Base-by-base conservation (phyloP, 1,140 invertebrate genomes). In the Melanaphis sacchari region DNA sequence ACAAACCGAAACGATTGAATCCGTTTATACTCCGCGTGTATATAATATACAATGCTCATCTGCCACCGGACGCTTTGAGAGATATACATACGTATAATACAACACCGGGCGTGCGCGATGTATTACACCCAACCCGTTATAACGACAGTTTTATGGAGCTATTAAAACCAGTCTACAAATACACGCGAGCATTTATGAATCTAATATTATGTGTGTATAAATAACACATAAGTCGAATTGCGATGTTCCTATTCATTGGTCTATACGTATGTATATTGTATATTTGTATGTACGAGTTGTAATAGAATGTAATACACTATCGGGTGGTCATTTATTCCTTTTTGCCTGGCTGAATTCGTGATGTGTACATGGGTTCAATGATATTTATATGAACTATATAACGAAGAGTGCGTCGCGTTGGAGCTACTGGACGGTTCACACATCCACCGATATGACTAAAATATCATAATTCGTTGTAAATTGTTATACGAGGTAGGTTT, bases 131-230 rank as follows among this genome's bases (percentile, higher is more conserved):
- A 40, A 90, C 49, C 52, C 52, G 36, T 76, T 76, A 11, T 49
- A 91, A 91, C 46, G 90, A 81, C 59, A 66, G 59, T 91, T 91
- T 91, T 91, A 91, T 81, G 59, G 81, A 49, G 59, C 90, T 91
- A 91, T 91, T 91, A 91, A 91, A 91, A 91, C 24, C 59, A 46
- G 90, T 36, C 31, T 88, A 18, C n/a, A 36, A 46, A 90, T 24
- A 54, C 49, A 46, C 26, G 9, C n/a, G 26, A 15, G 24, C 8
- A 2, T 84, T 9, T 22, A 82, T 24, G 76, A 15, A 26, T 90
- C 36, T 91, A 6, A 22, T 38, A 54, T 38, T 36, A 26, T 43
- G 43, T 3, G 0, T 54, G 7, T 66, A 41, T 22, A 66, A 54
- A 66, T n/a, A 66, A 15, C 54, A 46, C 15, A 46, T 46, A 18